Conservation (phyloP, 2,888 invertebrate genomes). For the Anoplius nigerrimus region DNA sequence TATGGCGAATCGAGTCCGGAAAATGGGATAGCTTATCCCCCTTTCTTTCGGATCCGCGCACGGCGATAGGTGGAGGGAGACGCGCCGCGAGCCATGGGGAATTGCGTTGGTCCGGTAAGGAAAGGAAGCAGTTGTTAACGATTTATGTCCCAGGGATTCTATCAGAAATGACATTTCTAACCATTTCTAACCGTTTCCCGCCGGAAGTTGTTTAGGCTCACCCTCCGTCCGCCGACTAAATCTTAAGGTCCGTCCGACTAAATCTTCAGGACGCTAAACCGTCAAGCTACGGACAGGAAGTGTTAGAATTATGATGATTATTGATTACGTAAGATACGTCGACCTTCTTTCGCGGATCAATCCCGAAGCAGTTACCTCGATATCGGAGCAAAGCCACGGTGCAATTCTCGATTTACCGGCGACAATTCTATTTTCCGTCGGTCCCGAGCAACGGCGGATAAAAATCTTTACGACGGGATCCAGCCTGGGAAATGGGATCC, state of each 20-base stretch:
- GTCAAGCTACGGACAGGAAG: too few species aligned
- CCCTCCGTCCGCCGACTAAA: too few species aligned
- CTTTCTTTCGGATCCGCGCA: conserved; percentile 8
- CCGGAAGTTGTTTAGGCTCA: too few species aligned
- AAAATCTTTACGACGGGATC: conserved; percentile 57
- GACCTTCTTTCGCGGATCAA: too few species aligned
- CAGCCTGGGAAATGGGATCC: conserved; percentile 52
- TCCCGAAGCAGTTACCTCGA: conserved; percentile 29
- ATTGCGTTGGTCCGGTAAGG: conserved; percentile 53
- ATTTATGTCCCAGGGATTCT: too few species aligned
- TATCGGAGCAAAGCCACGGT: conserved; percentile 57
- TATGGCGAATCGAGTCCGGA: conserved; percentile 51
- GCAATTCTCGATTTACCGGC: conserved; percentile 28
- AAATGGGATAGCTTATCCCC: conserved; percentile 53
- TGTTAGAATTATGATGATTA: too few species aligned
- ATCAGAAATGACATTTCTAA: too few species aligned
- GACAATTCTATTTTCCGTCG: conserved; percentile 56
- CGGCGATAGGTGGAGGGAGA: conserved; percentile 3
- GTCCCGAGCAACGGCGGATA: conserved; percentile 32
- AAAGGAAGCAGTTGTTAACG: conserved; percentile 71
- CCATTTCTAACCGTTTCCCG: too few species aligned
- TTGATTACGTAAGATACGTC: too few species aligned
- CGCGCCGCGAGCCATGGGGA: neutral
- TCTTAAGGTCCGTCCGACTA: too few species aligned
- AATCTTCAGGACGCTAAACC: too few species aligned